Percentiles rank a stretch among this genome's conserved stretches.
These are phyloP conservation scores for Diabrotica undecimpunctata DNA, from an alignment of 1,140 invertebrate genomes.

Conservation along the genomic window DNA sequence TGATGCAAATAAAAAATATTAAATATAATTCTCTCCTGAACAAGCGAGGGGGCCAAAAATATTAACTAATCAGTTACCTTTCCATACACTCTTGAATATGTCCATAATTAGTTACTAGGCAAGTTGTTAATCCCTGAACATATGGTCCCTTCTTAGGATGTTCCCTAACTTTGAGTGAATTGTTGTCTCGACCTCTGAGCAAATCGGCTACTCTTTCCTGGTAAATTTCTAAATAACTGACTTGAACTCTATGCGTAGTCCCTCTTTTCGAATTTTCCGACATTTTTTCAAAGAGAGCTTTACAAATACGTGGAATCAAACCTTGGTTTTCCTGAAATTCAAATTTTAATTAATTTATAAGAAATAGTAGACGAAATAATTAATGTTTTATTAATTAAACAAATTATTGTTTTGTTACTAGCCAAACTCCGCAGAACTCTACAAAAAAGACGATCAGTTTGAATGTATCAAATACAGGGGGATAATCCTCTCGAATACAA, in stretches of 20 bases:
- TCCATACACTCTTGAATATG: constrained; percentile 69
- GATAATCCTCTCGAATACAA: no score
- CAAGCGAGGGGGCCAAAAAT: no score
- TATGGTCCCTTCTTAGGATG: constrained; percentile 90
- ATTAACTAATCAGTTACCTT: constrained; percentile 24
- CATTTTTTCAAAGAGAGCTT: constrained; percentile 71
- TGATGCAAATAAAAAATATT: no score
- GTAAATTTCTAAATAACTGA: constrained; percentile 88
- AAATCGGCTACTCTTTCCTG: constrained; percentile 88
- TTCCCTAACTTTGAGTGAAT: constrained; percentile 78
- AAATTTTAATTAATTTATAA: constrained; percentile 20
- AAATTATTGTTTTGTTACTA: no score
- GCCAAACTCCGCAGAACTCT: no score
- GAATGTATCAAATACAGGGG: no score
- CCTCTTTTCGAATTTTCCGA: constrained; percentile 74
- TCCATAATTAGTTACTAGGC: constrained; percentile 80
- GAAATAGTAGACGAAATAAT: neutral
- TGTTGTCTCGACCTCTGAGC: constrained; percentile 61
- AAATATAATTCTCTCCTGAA: no score
- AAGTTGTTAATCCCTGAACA: constrained; percentile 84
- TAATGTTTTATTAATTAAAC: no score
- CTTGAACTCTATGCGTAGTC: constrained; percentile 77
- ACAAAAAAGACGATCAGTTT: no score
- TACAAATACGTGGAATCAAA: constrained; percentile 82
- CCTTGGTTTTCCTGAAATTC: constrained; percentile 71